A percentile compares a stretch with the other conserved stretches of the same genome.
phyloP scores from a whole-genome alignment of 2,888 invertebrate species.

The Apeira syringaria region DNA sequence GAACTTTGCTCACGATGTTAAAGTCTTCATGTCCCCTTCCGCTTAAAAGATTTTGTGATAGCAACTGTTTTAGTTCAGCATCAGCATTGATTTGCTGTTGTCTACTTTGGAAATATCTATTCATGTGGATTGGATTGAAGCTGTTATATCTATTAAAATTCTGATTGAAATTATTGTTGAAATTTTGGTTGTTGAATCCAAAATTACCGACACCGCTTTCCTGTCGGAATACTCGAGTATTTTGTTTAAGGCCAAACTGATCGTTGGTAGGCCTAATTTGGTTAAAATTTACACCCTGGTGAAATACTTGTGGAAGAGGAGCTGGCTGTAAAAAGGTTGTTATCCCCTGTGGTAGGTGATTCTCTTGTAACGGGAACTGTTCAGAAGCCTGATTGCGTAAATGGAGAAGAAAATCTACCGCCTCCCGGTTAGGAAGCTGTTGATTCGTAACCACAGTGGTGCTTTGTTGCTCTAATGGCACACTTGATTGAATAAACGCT shows the following conservation, averaged over 20 bases:
- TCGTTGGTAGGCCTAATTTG: slow-evolving; percentile 54
- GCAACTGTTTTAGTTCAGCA: slow-evolving; percentile 85
- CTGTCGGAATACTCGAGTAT: slow-evolving; percentile 79
- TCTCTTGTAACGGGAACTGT: slow-evolving; percentile 75
- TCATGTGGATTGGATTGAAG: slow-evolving; percentile 54
- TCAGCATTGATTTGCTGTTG: slow-evolving; percentile 68
- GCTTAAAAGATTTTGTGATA: slow-evolving; percentile 87
- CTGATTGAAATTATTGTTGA: slow-evolving; percentile 49
- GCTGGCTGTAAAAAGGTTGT: slow-evolving; percentile 66
- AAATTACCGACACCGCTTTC: slow-evolving; percentile 86
- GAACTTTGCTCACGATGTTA: slow-evolving; percentile 91
- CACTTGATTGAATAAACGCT: slow-evolving; percentile 80
- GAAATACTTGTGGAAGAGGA: slow-evolving; percentile 50
- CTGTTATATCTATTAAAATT: slow-evolving; percentile 52
- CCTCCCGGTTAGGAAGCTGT: slow-evolving; percentile 83
- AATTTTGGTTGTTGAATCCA: slow-evolving; percentile 72
- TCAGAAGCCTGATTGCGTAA: slow-evolving; percentile 69
- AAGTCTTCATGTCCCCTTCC: slow-evolving; percentile 87
- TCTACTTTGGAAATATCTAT: slow-evolving; percentile 60
- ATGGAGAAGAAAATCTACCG: slow-evolving; percentile 78
- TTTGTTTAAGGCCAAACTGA: slow-evolving; percentile 60
- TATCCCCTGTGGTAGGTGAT: slow-evolving; percentile 74
- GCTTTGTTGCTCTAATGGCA: slow-evolving; percentile 57
- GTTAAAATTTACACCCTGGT: slow-evolving; percentile 60
- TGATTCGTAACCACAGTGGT: slow-evolving; percentile 66